Conservation (phyloP, 2,888 invertebrate genomes). For the Apeira syringaria region DNA sequence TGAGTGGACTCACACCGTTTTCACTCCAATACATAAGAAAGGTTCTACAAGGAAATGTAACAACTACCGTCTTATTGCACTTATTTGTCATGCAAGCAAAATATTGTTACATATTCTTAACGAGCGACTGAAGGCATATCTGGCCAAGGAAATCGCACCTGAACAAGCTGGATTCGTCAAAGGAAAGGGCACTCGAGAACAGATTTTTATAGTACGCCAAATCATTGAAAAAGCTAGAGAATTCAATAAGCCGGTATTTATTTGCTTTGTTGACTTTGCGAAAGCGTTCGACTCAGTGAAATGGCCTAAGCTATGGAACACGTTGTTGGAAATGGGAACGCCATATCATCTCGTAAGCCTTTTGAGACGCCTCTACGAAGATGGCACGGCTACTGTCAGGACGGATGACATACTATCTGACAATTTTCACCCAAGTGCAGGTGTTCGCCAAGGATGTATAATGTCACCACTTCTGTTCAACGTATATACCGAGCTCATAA, state of each 20-base stretch:
- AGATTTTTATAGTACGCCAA: slow-evolving; percentile 13
- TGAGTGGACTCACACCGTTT: slow-evolving; percentile 25
- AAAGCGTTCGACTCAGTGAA: neutral
- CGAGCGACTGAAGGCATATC: slow-evolving; percentile 11
- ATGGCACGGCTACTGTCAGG: too few species aligned
- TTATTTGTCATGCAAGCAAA: slow-evolving; percentile 24
- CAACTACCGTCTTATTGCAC: slow-evolving; percentile 25
- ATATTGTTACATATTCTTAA: slow-evolving; percentile 14
- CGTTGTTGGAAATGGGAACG: too few species aligned
- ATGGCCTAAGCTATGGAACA: too few species aligned
- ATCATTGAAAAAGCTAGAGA: slow-evolving; percentile 14
- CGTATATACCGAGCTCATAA: too few species aligned
- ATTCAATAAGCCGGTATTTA: slow-evolving; percentile 17
- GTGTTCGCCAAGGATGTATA: too few species aligned
- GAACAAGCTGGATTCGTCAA: slow-evolving; percentile 21
- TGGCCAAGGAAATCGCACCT: slow-evolving; percentile 9
- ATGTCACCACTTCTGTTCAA: too few species aligned
- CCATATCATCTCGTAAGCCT: too few species aligned
- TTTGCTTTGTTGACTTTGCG: slow-evolving; percentile 3
- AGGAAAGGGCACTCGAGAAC: slow-evolving; percentile 23
- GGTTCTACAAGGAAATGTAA: slow-evolving; percentile 26
- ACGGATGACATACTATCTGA: too few species aligned
- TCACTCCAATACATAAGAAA: slow-evolving; percentile 27
- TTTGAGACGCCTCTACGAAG: too few species aligned
- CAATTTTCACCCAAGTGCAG: too few species aligned